Base-by-base conservation (phyloP, 2,113 vertebrate species). In the Monopterus albus region DNA sequence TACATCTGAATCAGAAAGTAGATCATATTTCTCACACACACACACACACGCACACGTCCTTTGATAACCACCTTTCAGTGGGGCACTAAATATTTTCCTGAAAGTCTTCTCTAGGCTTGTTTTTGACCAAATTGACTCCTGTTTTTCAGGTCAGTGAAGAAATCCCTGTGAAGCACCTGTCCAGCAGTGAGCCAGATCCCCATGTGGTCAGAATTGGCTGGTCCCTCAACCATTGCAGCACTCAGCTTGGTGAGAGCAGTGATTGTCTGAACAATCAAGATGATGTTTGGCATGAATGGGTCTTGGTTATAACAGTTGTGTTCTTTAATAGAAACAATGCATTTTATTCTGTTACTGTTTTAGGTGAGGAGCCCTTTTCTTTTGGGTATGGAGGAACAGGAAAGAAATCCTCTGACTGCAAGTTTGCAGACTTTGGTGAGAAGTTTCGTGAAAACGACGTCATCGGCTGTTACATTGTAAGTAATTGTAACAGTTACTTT, bases 201-300 rank as follows among this genome's bases (percentile, higher is more conserved):
- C 96, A 96, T 0, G 96, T 97, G 7, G 95, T 96, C 62, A 88
- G 96, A 15, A 93, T 98, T 0, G 96, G 96, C 13, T 98, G 96
- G 96, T 98, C 96, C 7, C 87, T 96, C 60, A 95, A 96, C 65
- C 88, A 93, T 49, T 94, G 95, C 80, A 96, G 94, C 90, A 96
- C 95, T 12, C 96, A 96, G 78, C 90, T 97, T 58, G 96, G 96
- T 96, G 71, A 94, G 92, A 23, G 0, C 3, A 62, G 9, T 4
- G 28, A 1, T 12, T 5, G 1, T 38, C 14, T 1, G 5, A 26
- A 35, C 0, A 8, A 25, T 40, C 12, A 9, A 45, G 7, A 61
- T 12, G 17, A 25, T 35, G 13, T 42, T 43, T 47, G 3, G 40
- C 13, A 11, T 18, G 2, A 17, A 8, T 26, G 1, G 9, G 6